phyloP scores from a whole-genome alignment of 2,113 vertebrate species.

The Thinocorus orbignyianus region DNA sequence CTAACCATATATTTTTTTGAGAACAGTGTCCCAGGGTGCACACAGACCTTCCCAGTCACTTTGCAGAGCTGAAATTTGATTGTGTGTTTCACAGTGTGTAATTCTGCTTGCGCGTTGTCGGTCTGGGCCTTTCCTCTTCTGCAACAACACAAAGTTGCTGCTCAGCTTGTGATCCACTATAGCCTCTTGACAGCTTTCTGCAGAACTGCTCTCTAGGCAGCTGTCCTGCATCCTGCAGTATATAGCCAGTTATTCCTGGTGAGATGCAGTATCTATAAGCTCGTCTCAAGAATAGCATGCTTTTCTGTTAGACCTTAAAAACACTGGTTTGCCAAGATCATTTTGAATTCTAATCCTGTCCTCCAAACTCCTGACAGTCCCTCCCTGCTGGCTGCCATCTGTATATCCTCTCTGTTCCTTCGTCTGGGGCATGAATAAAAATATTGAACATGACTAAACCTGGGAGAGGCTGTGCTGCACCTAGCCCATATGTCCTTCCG shows the following conservation, averaged over 20 bases:
- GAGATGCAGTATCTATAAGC: not conserved
- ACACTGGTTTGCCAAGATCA: not conserved
- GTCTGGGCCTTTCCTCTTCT: not conserved
- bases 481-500: conserved; percentile 17
- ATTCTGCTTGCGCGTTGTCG: not conserved
- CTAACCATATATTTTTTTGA: not conserved
- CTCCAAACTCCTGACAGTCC: conserved; percentile 59
- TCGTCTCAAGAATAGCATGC: not conserved
- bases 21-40: not conserved
- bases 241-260: not conserved
- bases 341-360: conserved; percentile 51
- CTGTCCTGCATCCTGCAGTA: not conserved
- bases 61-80: not conserved
- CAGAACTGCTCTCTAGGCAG: not conserved
- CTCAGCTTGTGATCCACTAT: not conserved
- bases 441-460: not conserved
- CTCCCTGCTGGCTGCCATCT: conserved; percentile 67
- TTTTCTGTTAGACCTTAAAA: conserved; percentile 28
- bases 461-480: not conserved
- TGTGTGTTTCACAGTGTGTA: not conserved
- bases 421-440: conserved; percentile 34
- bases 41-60: not conserved
- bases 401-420: conserved; percentile 53
- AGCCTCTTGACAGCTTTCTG: not conserved
- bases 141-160: not conserved